Conservation (phyloP, 92 coral and sea anemone genomes). For the Palythoa heliodiscus region DNA sequence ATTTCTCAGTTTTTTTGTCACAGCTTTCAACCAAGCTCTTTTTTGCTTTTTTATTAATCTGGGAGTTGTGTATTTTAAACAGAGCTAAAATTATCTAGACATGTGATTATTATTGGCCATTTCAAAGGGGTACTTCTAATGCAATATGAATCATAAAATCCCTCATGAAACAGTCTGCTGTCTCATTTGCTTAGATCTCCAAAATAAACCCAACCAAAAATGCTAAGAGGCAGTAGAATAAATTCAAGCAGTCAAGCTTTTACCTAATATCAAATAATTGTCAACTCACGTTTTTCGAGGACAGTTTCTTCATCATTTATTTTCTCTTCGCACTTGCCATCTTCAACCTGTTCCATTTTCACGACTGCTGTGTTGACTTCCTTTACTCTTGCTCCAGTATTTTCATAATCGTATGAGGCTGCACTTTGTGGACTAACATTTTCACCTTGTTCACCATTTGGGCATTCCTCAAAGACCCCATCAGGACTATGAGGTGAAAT, state of each 20-base stretch:
- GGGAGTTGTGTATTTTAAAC: too few species aligned
- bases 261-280: background rate
- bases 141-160: too few species aligned
- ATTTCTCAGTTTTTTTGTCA: too few species aligned
- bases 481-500: conserved; percentile 66
- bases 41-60: too few species aligned
- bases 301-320: background rate
- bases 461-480: conserved; percentile 48
- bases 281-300: background rate
- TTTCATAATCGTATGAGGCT: conserved; percentile 44
- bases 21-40: too few species aligned
- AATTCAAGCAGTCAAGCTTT: background rate
- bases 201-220: too few species aligned
- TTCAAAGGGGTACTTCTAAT: too few species aligned
- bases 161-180: too few species aligned
- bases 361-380: conserved; percentile 10
- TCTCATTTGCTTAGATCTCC: too few species aligned
- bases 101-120: too few species aligned
- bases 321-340: background rate
- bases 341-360: conserved; percentile 17
- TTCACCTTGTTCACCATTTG: conserved; percentile 51
- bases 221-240: background rate
- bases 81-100: too few species aligned
- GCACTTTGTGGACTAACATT: conserved; percentile 72
- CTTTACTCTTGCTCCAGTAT: conserved; percentile 23